Evolutionary conservation across 2,113 vertebrate species (phyloP).

Genomic region (Oncorhynchus gorbuscha): DNA sequence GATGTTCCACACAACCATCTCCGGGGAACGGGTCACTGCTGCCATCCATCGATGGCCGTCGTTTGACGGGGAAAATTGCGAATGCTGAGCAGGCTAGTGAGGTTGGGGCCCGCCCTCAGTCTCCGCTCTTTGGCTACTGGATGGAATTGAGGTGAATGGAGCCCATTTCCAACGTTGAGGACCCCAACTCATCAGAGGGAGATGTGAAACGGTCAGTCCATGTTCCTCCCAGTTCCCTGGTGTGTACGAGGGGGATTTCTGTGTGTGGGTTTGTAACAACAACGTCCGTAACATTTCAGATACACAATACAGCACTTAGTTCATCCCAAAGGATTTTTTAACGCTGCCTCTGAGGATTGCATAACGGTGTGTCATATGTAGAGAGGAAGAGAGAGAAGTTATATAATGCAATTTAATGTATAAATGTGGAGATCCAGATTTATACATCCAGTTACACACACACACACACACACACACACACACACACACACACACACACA

Average conservation of each 20-base stretch:
- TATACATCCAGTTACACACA: too few species aligned
- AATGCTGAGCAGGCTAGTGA: conserved; percentile 62
- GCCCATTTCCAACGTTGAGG: conserved; percentile 66
- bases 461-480: background rate
- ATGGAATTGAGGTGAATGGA: conserved; percentile 57
- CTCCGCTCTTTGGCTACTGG: conserved; percentile 64
- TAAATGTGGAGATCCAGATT: too few species aligned
- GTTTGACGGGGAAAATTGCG: conserved; percentile 46
- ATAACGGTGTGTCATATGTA: too few species aligned
- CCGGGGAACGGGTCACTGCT: conserved; percentile 27
- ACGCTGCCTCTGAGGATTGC: too few species aligned
- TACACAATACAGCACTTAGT: too few species aligned
- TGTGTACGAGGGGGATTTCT: conserved; percentile 15
- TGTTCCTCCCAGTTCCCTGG: background rate
- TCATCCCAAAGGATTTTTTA: too few species aligned
- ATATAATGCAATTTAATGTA: too few species aligned
- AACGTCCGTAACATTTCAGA: too few species aligned
- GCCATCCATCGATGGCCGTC: conserved; percentile 39
- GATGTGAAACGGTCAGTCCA: conserved; percentile 70
- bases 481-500: background rate
- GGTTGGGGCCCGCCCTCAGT: conserved; percentile 50
- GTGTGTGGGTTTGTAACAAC: background rate
- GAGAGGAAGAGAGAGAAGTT: too few species aligned
- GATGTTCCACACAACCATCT: conserved; percentile 38
- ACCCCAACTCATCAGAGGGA: conserved; percentile 67